phyloP scores from a whole-genome alignment of 2,797 vertebrate species.

The Spheniscus humboldti region DNA sequence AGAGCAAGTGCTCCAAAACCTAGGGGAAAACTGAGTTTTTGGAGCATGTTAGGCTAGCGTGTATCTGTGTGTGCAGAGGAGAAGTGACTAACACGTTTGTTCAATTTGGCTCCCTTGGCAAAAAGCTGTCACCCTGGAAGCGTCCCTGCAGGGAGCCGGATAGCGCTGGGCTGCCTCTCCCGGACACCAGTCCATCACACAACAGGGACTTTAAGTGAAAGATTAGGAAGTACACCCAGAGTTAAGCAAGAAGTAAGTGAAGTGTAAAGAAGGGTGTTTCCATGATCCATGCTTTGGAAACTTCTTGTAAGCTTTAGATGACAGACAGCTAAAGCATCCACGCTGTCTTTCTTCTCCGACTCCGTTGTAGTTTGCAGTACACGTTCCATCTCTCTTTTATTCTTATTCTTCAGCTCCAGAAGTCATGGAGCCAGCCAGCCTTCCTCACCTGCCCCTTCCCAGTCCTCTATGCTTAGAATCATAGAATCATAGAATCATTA shows the following conservation, averaged over 20 bases:
- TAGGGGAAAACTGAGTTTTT: background rate
- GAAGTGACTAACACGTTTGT: background rate
- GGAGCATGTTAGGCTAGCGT: rapidly evolving
- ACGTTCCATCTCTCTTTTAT: background rate
- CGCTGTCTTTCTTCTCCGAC: background rate
- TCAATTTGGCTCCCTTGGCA: background rate
- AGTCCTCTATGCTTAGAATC: background rate
- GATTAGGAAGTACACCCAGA: background rate
- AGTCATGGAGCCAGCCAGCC: background rate
- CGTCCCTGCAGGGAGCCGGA: background rate
- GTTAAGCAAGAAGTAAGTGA: background rate
- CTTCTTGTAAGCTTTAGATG: background rate
- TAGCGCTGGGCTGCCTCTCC: background rate
- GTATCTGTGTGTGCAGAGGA: background rate
- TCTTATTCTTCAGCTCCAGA: background rate
- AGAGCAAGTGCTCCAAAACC: background rate
- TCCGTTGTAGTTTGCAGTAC: background rate
- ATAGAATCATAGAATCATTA: too few relatives aligned
- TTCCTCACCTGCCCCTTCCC: background rate
- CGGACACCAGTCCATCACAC: background rate
- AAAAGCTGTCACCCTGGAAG: background rate
- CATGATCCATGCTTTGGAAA: background rate
- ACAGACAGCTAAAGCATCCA: background rate
- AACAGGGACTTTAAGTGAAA: background rate
- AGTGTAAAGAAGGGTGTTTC: background rate